Evolutionary conservation across 2,888 invertebrate species (phyloP), one percentile per base, ranked within the genome.

Genomic region (Sarcophaga carnaria): DNA sequence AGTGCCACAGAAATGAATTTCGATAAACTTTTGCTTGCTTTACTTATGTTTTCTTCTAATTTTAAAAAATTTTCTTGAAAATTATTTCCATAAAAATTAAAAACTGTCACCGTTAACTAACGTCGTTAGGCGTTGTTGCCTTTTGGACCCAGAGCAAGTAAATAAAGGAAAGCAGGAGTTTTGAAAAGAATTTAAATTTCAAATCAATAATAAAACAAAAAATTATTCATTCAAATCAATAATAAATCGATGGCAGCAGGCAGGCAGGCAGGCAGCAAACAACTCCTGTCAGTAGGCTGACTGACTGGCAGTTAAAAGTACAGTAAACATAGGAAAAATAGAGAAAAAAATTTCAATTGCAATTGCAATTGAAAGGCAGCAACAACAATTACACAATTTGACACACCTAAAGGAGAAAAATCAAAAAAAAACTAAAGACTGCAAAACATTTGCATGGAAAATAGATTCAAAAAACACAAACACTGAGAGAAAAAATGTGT

Each of bases 141-240:
- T 10, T 69, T 60, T 67, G 59, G 67, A 47, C 67, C 47, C 45
- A 37, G 20, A 77, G 20, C 54, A 20, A 66, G 37, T 6, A 37
- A 14, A 54, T 20, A 75, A 75, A 54, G 8, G n/a, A 4, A 64
- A 75, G 47, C 60, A n/a, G 49, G n/a, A n/a, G 45, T 59, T 64
- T 54, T 8, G 17, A 71, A 71, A 22, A 59, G n/a, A 63, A 85
- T 72, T 62, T 72, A 76, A 69, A 80, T 90, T 92, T 89, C 90
- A 89, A 90, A 92, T 91, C 2, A 37, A 37, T 37, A 37, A 37
- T 8, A 8, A 37, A 37, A 37, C 6, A 6, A 37, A 89, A 87
- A 8, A 49, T 63, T 62, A 81, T 76, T 60, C 47, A 80, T 72
- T 79, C 82, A 76, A 82, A 76, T 79, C 89, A 90, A 88, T 89